Evolutionary conservation across 2,113 vertebrate species (phyloP).

Genomic region (Dasyprocta punctata): DNA sequence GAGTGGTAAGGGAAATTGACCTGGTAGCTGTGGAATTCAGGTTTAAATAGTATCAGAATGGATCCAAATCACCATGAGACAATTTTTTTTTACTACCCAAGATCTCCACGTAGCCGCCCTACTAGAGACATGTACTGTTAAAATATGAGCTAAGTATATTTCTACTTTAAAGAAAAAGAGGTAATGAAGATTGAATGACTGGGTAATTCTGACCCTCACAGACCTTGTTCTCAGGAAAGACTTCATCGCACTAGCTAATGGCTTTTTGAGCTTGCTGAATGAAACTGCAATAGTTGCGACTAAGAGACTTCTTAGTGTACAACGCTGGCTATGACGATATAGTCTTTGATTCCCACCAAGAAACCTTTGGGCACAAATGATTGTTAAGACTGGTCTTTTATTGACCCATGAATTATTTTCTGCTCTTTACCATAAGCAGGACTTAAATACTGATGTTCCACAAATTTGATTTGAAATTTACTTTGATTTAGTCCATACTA

Average conservation of each 20-base stretch:
- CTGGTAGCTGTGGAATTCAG: background rate
- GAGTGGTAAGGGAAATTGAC: conserved; percentile 43
- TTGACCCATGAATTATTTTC: conserved; percentile 37
- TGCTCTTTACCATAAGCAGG: background rate
- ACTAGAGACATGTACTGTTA: background rate
- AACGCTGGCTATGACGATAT: background rate
- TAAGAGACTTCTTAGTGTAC: background rate
- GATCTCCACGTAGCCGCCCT: background rate
- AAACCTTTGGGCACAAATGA: background rate
- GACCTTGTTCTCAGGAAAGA: background rate
- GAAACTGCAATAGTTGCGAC: background rate
- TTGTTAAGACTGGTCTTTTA: background rate
- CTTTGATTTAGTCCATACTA: background rate
- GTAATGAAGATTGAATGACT: conserved; percentile 45
- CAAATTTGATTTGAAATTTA: conserved; percentile 42
- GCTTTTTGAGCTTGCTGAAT: conserved; percentile 50
- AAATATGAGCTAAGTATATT: conserved; percentile 54
- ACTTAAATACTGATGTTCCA: background rate
- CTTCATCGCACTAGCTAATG: conserved; percentile 23
- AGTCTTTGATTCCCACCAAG: background rate
- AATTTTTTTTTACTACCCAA: background rate
- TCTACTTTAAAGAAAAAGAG: conserved; percentile 55
- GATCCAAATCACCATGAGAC: background rate
- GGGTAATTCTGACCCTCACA: conserved; percentile 35
- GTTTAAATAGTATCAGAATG: conserved; percentile 4